phyloP scores from a whole-genome alignment of 1,140 invertebrate genomes.

The Drosophila chauvacae region DNA sequence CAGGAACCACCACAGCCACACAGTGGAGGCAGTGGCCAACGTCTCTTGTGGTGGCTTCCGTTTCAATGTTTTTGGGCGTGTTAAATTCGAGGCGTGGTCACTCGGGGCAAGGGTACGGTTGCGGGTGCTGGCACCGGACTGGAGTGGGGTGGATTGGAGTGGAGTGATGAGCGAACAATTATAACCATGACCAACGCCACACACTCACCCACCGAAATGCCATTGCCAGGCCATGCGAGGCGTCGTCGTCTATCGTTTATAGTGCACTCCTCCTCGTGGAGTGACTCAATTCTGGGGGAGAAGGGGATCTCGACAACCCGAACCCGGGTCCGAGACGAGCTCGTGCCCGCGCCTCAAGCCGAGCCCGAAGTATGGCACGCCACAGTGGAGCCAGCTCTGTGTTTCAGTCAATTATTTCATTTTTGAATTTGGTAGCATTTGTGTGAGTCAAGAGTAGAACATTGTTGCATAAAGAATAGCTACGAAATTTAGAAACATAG shows the following conservation, averaged over 20 bases:
- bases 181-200: slow-evolving; percentile 65
- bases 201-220: slow-evolving; percentile 33
- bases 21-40: slow-evolving; percentile 39
- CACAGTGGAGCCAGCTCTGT: slow-evolving; percentile 14
- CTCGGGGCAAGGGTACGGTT: slow-evolving; percentile 8
- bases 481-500: not conserved
- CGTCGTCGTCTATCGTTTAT: slow-evolving; percentile 26
- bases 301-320: slow-evolving; percentile 2
- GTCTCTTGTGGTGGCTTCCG: slow-evolving; percentile 49
- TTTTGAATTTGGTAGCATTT: not conserved
- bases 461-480: not conserved
- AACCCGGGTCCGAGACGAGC: not conserved
- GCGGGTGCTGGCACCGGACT: not conserved
- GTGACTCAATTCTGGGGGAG: slow-evolving; percentile 35
- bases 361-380: slow-evolving; percentile 5
- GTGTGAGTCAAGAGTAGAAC: too few species aligned
- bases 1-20: not conserved
- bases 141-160: not conserved
- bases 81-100: slow-evolving; percentile 58
- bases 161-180: slow-evolving; percentile 63
- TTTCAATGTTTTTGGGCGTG: slow-evolving; percentile 51
- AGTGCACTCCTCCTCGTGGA: slow-evolving; percentile 44
- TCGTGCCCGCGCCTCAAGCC: not conserved
- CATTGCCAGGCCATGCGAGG: slow-evolving; percentile 17
- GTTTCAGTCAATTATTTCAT: not conserved